Percentiles rank a stretch among this genome's conserved stretches.
Evolutionary conservation across 2,113 vertebrate species (phyloP).

Genomic region (Cardinalis cardinalis): DNA sequence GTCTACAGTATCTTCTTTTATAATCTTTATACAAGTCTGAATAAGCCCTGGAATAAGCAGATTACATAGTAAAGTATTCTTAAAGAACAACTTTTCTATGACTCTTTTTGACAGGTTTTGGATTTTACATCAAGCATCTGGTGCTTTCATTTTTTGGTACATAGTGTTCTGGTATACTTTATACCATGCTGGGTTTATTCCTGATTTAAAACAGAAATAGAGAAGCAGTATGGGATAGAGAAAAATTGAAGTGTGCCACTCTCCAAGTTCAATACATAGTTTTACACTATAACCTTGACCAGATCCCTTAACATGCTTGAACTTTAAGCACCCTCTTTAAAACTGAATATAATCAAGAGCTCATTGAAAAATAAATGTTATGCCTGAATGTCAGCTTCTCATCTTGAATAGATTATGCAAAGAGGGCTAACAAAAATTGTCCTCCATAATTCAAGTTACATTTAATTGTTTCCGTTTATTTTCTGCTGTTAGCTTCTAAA

Average conservation of each 20-base stretch:
- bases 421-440: background rate
- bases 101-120: conserved; percentile 60
- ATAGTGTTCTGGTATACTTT: conserved; percentile 40
- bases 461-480: background rate
- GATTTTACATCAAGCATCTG: conserved; percentile 71
- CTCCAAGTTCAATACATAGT: background rate
- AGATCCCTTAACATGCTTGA: conserved; percentile 5
- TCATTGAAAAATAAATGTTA: background rate
- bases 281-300: background rate
- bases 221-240: background rate
- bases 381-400: background rate
- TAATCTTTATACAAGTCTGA: conserved; percentile 42
- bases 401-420: background rate
- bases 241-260: background rate
- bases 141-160: conserved; percentile 53
- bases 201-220: conserved; percentile 49
- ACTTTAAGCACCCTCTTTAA: background rate
- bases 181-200: conserved; percentile 18
- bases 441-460: background rate
- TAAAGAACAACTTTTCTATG: conserved; percentile 44
- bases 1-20: conserved; percentile 15
- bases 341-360: background rate
- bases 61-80: conserved; percentile 38
- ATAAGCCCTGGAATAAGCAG: background rate
- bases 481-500: background rate